Evolutionary conservation across 1,140 invertebrate genomes (phyloP), one percentile per base, ranked within the genome.

Genomic region (Parapsyche elsis): DNA sequence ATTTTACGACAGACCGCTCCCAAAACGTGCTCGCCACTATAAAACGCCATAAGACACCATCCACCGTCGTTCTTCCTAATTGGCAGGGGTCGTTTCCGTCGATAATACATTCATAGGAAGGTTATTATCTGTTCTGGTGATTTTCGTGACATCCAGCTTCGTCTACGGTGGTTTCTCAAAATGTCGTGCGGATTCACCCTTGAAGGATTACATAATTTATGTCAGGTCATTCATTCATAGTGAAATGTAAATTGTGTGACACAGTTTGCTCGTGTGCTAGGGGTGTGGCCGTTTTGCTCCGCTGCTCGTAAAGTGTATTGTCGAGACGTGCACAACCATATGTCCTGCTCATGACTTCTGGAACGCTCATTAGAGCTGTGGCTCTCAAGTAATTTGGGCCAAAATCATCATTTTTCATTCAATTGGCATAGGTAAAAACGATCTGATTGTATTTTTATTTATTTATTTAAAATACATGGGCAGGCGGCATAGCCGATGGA

Each of bases 1-100:
- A 23, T 67, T 67, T 67, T 67, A 67, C 64, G 64, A 67, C 23
- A 67, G 24, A 67, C 64, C 64, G 24, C 64, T 67, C 64, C 64
- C 64, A 26, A 10, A 53, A 12, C 49, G 49, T 14, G 12, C 49
- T 12, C 10, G 16, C 49, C 10, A 53, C 49, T 53, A 53, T 53
- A 53, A 53, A 53, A 53, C 16, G 1, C 16, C 16, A 53, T 12
- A 53, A 53, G 16, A 16, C 49, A 14, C 49, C 45, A 46, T 53
- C 12, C 12, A 53, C 1, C 49, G 12, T 14, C 30, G 30, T 38
- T 38, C 7, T 1, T 7, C 30, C 30, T 38, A 38, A 38, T 38
- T 38, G 30, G 30, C 30, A 38, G 30, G 7, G 30, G 30, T 38
- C 30, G 7, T 7, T 38, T 38, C 30, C 30, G 30, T 38, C 30